Conservation (phyloP, 2,113 vertebrate species). For the Corynorhinus townsendii region DNA sequence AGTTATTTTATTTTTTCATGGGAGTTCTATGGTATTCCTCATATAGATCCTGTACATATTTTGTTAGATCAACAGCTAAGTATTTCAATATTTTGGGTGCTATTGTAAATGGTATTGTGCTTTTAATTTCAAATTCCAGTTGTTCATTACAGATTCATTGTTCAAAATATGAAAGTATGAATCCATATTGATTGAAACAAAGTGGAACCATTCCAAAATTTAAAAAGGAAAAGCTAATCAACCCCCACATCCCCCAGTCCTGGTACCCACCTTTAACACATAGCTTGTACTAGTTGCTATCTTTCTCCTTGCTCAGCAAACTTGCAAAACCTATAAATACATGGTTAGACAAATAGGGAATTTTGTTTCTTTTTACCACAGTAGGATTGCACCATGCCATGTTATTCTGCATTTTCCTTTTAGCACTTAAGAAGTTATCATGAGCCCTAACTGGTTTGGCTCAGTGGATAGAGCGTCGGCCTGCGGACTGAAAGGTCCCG, state of each 20-base stretch:
- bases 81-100: not conserved
- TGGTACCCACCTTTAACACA: not conserved
- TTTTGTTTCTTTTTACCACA: not conserved
- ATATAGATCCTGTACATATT: not conserved
- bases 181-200: not conserved
- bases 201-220: not conserved
- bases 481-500: no score
- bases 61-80: not conserved
- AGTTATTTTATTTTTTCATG: not conserved
- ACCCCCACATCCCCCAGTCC: not conserved
- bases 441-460: no score
- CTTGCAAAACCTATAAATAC: not conserved
- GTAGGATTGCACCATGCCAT: not conserved
- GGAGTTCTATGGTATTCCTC: not conserved
- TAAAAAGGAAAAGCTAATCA: not conserved
- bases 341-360: not conserved
- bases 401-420: not conserved
- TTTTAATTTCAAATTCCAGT: not conserved
- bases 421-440: not conserved
- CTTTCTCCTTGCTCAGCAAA: not conserved
- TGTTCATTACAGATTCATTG: not conserved
- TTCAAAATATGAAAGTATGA: not conserved
- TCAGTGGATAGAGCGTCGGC: no score
- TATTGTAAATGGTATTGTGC: not conserved
- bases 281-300: not conserved